Evolutionary conservation across 2,797 vertebrate genomes (phyloP), one percentile per base, ranked within the genome.

Genomic region (Crypturellus tataupa): DNA sequence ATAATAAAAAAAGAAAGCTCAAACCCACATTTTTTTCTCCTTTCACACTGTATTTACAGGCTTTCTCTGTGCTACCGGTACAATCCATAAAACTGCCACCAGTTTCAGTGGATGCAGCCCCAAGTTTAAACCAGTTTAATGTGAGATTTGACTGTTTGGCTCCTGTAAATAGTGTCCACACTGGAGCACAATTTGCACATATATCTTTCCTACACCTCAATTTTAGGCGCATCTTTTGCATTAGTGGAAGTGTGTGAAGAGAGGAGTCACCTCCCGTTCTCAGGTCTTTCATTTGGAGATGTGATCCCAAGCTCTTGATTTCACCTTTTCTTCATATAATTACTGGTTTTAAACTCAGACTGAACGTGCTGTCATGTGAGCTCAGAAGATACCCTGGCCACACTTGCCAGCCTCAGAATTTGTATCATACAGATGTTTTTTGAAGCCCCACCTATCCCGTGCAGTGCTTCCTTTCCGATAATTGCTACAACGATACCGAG

Each of bases 381-480:
- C 40, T 83, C 67, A 73, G 78, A 85, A 90, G 71, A 78, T 49
- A 86, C 3, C 10, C 6, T 58, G 56, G 35, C 10, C 25, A 7
- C 44, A 92, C 72, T 87, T 83, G 73, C 35, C 68, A 92, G 42
- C 23, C 55, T 40, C 69, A 51, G 65, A 58, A 56, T 58, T 78
- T 90, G 3, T 85, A 80, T 87, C 65, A 3, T 18, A 21, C 2
- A 23, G 37, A 31, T 95, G 86, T 89, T 96, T 95, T 42, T 71
- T 62, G 80, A 79, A 93, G 86, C 81, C 59, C 81, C 94, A 92
- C 94, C 94, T 95, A 96, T 90, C 87, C 95, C 76, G 0, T 71
- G 78, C 87, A 89, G 86, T 17, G 46, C 95, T 96, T 97, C 96
- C 96, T 35, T 86, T 92, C 62, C 72, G 91, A 96, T 95, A 96